Conservation (phyloP, 2,797 vertebrate species). For the Labroides dimidiatus region DNA sequence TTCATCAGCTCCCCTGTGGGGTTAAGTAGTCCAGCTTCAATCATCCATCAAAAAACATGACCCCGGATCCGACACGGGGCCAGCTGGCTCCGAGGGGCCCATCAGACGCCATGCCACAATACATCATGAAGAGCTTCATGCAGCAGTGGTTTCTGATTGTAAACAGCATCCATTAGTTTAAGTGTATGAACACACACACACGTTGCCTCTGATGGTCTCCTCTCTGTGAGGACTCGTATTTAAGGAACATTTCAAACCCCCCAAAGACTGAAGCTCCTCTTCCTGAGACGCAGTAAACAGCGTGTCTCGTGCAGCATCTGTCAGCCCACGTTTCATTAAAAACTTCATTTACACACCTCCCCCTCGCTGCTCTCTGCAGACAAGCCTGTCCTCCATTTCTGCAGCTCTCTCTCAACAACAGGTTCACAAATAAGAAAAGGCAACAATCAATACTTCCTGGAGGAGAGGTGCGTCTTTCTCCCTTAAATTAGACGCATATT, state of each 20-base stretch:
- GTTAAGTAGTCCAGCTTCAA: conserved; percentile 63
- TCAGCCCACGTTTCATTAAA: conserved; percentile 21
- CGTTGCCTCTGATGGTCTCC: no score
- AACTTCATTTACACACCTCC: conserved; percentile 15
- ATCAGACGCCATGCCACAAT: conserved; percentile 66
- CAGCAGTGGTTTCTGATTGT: conserved; percentile 14
- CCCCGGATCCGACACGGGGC: conserved; percentile 52
- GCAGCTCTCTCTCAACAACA: conserved; percentile 39
- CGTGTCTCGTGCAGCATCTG: background rate
- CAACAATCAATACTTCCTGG: conserved; percentile 65
- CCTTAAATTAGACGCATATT: conserved; percentile 55
- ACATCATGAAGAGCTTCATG: conserved; percentile 67
- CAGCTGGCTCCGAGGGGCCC: conserved; percentile 39
- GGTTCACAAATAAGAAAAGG: conserved; percentile 56
- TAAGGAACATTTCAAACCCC: no score
- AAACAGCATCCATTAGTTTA: conserved; percentile 51
- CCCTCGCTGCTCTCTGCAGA: conserved; percentile 1
- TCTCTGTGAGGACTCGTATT: no score
- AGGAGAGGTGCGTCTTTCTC: conserved; percentile 50
- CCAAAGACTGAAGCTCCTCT: no score
- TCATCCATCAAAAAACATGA: conserved; percentile 69
- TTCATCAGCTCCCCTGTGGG: conserved; percentile 55
- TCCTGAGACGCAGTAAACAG: background rate
- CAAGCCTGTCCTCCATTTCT: background rate
- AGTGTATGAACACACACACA: conserved; percentile 40